A percentile compares a stretch with the other conserved stretches of the same genome.
These are phyloP conservation scores for Leptopilina boulardi DNA, from an alignment of 1,140 invertebrate genomes.

Conservation along the genomic window DNA sequence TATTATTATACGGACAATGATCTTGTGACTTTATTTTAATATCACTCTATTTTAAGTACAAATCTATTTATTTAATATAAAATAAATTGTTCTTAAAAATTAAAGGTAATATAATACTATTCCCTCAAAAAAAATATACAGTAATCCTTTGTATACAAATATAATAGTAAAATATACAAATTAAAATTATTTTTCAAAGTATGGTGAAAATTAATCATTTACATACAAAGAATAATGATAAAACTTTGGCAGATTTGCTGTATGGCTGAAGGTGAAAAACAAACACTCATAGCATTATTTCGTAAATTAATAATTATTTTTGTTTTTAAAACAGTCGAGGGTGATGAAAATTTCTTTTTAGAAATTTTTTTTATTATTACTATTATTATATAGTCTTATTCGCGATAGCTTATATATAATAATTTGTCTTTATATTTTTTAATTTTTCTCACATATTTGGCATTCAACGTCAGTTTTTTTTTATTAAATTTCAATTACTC, in stretches of 20 bases:
- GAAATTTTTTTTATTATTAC: too few relatives aligned
- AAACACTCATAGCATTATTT: neutral
- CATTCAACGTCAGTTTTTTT: neutral
- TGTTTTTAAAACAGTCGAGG: neutral
- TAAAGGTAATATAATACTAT: neutral
- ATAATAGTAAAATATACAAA: neutral
- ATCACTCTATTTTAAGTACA: slow-evolving; percentile 14
- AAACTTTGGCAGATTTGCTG: slow-evolving; percentile 51
- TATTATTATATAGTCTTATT: neutral
- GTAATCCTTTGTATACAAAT: neutral
- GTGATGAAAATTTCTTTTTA: neutral
- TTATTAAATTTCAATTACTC: neutral
- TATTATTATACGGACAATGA: neutral
- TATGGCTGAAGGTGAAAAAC: slow-evolving; percentile 39
- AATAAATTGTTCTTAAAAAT: neutral
- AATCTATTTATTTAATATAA: neutral
- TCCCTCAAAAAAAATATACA: slow-evolving; percentile 22
- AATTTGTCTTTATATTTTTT: slow-evolving; percentile 26
- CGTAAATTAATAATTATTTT: neutral
- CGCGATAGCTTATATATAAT: slow-evolving; percentile 8
- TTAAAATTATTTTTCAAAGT: neutral
- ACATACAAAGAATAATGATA: slow-evolving; percentile 20
- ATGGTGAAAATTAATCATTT: neutral
- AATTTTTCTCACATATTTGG: neutral
- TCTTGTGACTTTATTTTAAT: slow-evolving; percentile 26